Percentiles rank a stretch among this genome's conserved stretches.
Evolutionary conservation across 2,888 invertebrate genomes (phyloP).

Genomic region (Drosophila algonquin): DNA sequence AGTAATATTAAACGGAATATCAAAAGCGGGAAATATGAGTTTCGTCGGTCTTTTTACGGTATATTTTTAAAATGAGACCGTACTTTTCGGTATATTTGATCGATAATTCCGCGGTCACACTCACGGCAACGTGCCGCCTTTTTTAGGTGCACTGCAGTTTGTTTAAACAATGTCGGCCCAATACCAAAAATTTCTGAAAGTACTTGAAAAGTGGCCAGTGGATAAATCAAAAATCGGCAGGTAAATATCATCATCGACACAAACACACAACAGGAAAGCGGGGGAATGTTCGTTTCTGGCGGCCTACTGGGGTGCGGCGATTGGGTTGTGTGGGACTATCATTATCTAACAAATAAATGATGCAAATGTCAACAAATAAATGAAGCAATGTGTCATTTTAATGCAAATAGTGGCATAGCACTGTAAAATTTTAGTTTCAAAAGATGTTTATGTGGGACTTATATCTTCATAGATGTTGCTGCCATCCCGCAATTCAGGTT

Average conservation of each 20-base stretch:
- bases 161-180: constrained; percentile 85
- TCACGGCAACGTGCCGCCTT: no score
- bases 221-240: constrained; percentile 89
- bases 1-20: no score
- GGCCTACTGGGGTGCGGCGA: not conserved
- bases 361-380: not conserved
- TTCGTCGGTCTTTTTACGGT: no score
- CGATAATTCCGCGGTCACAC: no score
- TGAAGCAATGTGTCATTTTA: constrained; percentile 6
- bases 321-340: constrained; percentile 49
- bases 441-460: no score
- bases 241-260: constrained; percentile 84
- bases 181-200: constrained; percentile 89
- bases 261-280: constrained; percentile 8
- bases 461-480: not conserved
- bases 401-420: not conserved
- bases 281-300: constrained; percentile 52
- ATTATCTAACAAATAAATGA: constrained; percentile 59
- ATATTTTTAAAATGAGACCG: no score
- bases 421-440: not conserved
- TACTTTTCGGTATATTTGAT: no score
- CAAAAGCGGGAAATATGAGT: no score
- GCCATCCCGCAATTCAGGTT: constrained; percentile 4
- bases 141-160: no score
- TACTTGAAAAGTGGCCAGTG: constrained; percentile 92